A percentile compares a stretch with the other conserved stretches of the same genome.
Conservation (phyloP, 2,888 invertebrate species). For the Polydrusus cervinus region DNA sequence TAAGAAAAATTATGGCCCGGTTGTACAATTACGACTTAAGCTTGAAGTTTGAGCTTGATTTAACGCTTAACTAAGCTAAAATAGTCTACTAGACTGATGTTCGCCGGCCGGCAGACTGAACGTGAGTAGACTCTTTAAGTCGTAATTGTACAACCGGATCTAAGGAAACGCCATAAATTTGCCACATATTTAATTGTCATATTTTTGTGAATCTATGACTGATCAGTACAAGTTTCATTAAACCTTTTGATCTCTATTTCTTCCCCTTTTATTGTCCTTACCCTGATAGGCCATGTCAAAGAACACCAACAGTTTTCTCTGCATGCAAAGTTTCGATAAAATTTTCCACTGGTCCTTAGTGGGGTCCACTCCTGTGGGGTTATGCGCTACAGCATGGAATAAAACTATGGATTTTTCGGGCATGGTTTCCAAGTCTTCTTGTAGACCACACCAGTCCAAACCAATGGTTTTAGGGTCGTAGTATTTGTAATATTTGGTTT, state of each 20-base stretch:
- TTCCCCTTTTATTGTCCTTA: slow-evolving; percentile 1
- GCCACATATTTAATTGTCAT: no score
- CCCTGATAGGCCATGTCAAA: slow-evolving; percentile 82
- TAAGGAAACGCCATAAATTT: no score
- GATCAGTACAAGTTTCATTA: no score
- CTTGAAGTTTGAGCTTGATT: no score
- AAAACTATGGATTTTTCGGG: slow-evolving; percentile 77
- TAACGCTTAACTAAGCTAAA: no score
- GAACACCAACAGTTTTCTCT: slow-evolving; percentile 75
- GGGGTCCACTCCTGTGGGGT: slow-evolving; percentile 79
- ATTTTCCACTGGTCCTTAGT: slow-evolving; percentile 78
- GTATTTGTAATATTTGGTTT: slow-evolving; percentile 74
- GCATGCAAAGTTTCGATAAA: slow-evolving; percentile 75
- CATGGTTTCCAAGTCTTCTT: slow-evolving; percentile 78
- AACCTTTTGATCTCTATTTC: no score
- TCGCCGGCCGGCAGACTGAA: no score
- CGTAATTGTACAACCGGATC: no score
- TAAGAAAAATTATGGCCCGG: neutral
- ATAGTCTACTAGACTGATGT: no score
- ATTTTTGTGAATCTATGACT: no score
- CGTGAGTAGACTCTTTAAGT: no score
- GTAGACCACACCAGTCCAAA: slow-evolving; percentile 78
- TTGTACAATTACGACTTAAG: no score
- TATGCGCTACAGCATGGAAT: slow-evolving; percentile 80
- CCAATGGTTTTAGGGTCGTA: slow-evolving; percentile 80